These are phyloP conservation scores for Synergus itoensis DNA, from an alignment of 2,888 invertebrate genomes.

Conservation along the genomic window DNA sequence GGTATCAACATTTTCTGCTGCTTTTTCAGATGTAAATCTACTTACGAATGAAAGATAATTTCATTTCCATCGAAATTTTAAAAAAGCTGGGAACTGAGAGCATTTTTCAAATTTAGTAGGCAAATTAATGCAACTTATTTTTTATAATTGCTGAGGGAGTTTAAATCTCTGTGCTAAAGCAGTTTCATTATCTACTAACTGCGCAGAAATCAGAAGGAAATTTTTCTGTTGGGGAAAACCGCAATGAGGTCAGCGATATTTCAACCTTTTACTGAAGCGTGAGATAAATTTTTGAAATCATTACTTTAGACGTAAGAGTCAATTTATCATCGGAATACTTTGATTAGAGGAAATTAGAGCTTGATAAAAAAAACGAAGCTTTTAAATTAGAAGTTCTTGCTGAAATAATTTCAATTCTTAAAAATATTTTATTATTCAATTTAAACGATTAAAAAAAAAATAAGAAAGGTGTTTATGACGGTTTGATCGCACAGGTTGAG, in stretches of 20 bases:
- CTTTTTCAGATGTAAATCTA: background rate
- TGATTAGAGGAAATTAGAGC: background rate
- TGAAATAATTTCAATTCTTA: background rate
- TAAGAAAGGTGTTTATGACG: conserved; percentile 63
- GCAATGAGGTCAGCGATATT: conserved; percentile 24
- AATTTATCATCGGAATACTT: background rate
- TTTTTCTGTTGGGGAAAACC: conserved; percentile 26
- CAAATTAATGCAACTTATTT: conserved; percentile 10
- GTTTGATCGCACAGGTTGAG: conserved; percentile 56
- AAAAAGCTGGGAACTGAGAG: background rate
- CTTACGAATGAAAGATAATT: background rate
- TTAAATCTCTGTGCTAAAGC: conserved; percentile 13
- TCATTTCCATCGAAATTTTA: background rate
- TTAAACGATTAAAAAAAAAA: background rate
- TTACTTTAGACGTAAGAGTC: background rate
- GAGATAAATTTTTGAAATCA: conserved; percentile 15
- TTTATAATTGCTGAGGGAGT: background rate
- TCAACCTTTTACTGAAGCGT: conserved; percentile 20
- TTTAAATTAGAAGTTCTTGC: background rate
- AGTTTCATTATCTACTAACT: conserved; percentile 26
- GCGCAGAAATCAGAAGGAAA: background rate
- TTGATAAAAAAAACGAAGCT: background rate
- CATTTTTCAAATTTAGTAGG: background rate
- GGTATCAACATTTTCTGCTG: background rate
- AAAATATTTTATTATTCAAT: background rate